Percentiles rank a stretch among this genome's conserved stretches.
Evolutionary conservation across 2,113 vertebrate genomes (phyloP).

Genomic region (Amblyornis subalaris): DNA sequence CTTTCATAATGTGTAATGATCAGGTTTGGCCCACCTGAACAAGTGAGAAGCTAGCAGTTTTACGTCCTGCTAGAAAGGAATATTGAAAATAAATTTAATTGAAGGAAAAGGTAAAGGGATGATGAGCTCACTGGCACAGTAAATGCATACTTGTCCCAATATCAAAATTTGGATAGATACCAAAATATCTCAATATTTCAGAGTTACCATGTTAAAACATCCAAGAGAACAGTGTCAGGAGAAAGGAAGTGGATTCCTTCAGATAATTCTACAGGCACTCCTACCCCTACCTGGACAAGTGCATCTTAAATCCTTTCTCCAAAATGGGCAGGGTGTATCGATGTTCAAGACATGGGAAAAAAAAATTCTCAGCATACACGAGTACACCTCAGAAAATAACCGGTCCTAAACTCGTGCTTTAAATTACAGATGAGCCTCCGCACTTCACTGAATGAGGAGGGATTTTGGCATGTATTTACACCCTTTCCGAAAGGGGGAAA

Average conservation of each 20-base stretch:
- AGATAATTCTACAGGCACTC: background rate
- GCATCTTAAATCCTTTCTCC: background rate
- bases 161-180: background rate
- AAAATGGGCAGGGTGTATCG: rapidly evolving
- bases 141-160: background rate
- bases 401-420: background rate
- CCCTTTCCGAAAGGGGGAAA: background rate
- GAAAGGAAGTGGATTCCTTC: background rate
- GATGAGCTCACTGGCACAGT: background rate
- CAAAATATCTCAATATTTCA: background rate
- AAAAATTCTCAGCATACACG: background rate
- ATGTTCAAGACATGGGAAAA: background rate
- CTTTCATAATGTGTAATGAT: background rate
- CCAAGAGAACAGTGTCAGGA: background rate
- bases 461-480: background rate
- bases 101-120: background rate
- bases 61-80: background rate
- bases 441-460: background rate
- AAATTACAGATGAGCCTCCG: background rate
- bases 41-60: background rate
- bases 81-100: background rate
- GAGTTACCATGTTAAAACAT: background rate
- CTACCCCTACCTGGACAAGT: background rate
- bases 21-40: background rate
- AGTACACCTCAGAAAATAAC: background rate